Evolutionary conservation across 1,140 invertebrate genomes (phyloP).

Genomic region (Euura saliciscinereae): DNA sequence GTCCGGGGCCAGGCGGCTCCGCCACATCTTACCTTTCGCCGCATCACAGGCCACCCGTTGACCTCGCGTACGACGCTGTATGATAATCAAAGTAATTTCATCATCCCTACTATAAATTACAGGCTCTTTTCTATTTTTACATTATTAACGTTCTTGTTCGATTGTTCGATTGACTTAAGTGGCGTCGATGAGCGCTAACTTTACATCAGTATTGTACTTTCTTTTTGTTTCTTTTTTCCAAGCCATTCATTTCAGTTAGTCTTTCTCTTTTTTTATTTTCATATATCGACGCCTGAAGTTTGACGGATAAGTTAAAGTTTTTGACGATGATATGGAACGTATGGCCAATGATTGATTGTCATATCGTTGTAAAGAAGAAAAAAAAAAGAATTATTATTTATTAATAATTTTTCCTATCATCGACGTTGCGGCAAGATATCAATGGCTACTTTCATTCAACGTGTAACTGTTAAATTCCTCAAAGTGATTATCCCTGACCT

Average conservation of each 20-base stretch:
- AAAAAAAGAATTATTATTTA: no score
- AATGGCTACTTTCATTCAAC: no score
- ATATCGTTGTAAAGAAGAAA: no score
- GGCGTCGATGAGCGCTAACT: neutral
- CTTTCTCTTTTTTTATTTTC: no score
- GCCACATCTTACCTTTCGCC: constrained; percentile 54
- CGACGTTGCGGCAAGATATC: no score
- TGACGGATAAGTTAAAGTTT: no score
- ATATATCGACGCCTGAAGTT: no score
- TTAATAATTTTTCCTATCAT: no score
- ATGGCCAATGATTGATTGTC: no score
- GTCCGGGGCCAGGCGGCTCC: constrained; percentile 43
- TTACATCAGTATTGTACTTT: neutral
- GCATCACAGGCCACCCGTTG: constrained; percentile 54
- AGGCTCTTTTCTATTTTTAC: constrained; percentile 3
- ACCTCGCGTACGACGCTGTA: constrained; percentile 58
- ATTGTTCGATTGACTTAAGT: neutral
- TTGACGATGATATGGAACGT: no score
- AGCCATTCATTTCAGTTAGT: neutral
- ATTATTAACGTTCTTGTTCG: neutral
- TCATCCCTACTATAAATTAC: constrained; percentile 5
- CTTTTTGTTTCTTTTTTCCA: neutral
- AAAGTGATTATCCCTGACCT: neutral
- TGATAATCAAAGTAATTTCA: constrained; percentile 53
- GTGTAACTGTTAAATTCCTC: neutral